A percentile compares a stretch with the other conserved stretches of the same genome.
Conservation (phyloP, 2,888 invertebrate species). For the Sphinx pinastri region DNA sequence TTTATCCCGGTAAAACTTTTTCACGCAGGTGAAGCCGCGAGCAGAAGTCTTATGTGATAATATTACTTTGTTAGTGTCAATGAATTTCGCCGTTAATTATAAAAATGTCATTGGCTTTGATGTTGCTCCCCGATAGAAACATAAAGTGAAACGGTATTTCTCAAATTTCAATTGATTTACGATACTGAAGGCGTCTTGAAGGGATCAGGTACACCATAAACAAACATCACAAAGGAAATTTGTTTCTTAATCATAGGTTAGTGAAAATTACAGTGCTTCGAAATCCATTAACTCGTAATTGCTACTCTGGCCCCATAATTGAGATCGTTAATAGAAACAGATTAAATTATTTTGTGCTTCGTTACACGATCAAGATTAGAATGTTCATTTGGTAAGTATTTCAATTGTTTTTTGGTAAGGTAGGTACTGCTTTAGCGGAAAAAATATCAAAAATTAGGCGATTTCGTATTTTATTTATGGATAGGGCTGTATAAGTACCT, state of each 20-base stretch:
- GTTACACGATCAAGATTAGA: slow-evolving; percentile 23
- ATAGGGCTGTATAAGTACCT: too few relatives aligned
- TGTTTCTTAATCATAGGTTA: slow-evolving; percentile 39
- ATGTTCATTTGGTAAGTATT: slow-evolving; percentile 21
- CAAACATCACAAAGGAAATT: slow-evolving; percentile 27
- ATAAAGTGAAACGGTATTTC: background rate
- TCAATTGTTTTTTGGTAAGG: slow-evolving; percentile 10
- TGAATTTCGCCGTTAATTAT: too few relatives aligned
- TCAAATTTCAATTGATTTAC: slow-evolving; percentile 2
- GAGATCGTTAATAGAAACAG: slow-evolving; percentile 57
- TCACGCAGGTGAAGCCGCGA: too few relatives aligned
- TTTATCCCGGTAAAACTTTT: too few relatives aligned
- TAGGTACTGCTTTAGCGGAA: background rate
- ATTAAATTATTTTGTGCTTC: slow-evolving; percentile 54
- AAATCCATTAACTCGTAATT: slow-evolving; percentile 59
- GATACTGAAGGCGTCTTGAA: background rate
- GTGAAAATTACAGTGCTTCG: slow-evolving; percentile 48
- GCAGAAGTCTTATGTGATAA: too few relatives aligned
- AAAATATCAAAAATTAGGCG: background rate
- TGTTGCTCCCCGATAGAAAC: background rate
- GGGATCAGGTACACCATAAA: slow-evolving; percentile 6
- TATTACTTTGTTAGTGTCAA: too few relatives aligned
- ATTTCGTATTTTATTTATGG: background rate
- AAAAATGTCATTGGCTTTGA: too few relatives aligned
- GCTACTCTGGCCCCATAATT: slow-evolving; percentile 55